phyloP scores from a whole-genome alignment of 1,140 invertebrate genomes.

The Tigriopus japonicus region DNA sequence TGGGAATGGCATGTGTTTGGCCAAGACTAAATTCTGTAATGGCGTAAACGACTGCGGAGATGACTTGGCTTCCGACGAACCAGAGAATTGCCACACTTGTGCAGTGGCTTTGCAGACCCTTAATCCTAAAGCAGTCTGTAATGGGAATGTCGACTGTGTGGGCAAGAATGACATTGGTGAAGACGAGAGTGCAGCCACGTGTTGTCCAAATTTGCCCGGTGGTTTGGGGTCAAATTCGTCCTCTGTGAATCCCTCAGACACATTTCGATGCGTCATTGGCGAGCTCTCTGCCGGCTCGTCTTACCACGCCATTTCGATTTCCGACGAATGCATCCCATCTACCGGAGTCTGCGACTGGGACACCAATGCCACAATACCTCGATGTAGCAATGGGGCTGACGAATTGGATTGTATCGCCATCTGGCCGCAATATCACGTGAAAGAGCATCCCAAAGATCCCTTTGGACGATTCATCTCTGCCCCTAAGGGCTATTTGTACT shows the following conservation, averaged over 20 bases:
- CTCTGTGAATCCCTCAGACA: neutral
- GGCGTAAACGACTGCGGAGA: slow-evolving; percentile 6
- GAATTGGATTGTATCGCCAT: slow-evolving; percentile 2
- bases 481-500: slow-evolving; percentile 3
- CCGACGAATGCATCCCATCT: neutral
- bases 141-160: slow-evolving; percentile 3
- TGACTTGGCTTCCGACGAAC: neutral
- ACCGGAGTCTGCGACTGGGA: neutral
- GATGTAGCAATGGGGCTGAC: slow-evolving; percentile 4
- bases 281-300: neutral
- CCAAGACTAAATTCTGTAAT: slow-evolving; percentile 3
- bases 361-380: neutral
- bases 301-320: neutral
- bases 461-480: neutral
- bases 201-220: neutral
- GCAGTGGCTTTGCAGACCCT: neutral
- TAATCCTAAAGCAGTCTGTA: neutral
- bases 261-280: neutral
- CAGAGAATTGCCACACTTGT: neutral
- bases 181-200: neutral
- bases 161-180: neutral
- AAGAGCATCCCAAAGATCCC: neutral
- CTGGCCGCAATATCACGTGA: neutral
- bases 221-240: neutral
- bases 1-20: neutral